Conservation (phyloP, 2,797 vertebrate genomes). For the Crypturellus tataupa region DNA sequence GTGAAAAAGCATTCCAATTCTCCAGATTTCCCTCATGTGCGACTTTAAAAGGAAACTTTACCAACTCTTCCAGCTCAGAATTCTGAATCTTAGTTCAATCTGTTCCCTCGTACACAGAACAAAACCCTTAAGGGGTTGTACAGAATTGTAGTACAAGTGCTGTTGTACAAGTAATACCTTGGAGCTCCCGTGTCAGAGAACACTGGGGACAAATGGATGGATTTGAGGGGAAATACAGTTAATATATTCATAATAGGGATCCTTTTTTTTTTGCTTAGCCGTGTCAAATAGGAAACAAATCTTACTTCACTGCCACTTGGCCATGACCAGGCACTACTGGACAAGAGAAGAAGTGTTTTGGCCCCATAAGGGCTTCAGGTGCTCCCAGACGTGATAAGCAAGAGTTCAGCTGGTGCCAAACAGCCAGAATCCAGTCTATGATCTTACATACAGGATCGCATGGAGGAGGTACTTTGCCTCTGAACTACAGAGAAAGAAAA, state of each 20-base stretch:
- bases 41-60: background rate
- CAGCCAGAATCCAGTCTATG: slow-evolving; percentile 88
- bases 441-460: slow-evolving; percentile 85
- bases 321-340: slow-evolving; percentile 86
- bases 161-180: background rate
- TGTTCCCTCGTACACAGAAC: background rate
- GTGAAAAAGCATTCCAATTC: background rate
- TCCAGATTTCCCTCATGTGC: background rate
- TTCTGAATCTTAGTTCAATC: background rate
- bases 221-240: background rate
- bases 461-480: slow-evolving; percentile 81
- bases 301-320: slow-evolving; percentile 88
- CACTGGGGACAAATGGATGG: background rate
- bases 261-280: background rate
- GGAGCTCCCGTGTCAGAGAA: background rate
- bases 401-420: slow-evolving; percentile 94
- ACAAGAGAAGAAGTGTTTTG: slow-evolving; percentile 92
- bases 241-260: background rate
- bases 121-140: background rate
- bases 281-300: slow-evolving; percentile 11
- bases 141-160: background rate
- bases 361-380: slow-evolving; percentile 91
- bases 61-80: background rate
- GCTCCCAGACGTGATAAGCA: slow-evolving; percentile 92
- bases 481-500: slow-evolving; percentile 79